phyloP scores from a whole-genome alignment of 2,888 invertebrate species.

The Periphyllus acericola region DNA sequence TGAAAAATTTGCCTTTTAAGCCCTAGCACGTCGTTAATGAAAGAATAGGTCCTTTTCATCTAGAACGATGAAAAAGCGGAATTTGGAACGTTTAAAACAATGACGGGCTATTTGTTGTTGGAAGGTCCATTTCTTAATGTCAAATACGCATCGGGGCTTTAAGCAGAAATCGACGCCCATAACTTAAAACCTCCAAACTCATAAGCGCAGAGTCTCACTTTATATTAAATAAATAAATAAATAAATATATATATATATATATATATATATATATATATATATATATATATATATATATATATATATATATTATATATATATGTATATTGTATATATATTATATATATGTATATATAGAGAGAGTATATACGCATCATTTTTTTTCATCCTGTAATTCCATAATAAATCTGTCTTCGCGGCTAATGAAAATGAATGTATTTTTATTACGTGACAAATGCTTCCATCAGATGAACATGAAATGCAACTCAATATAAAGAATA shows the following conservation, averaged over 20 bases:
- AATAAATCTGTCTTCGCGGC: constrained; percentile 39
- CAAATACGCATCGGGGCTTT: constrained; percentile 60
- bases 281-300: neutral
- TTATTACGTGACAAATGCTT: constrained; percentile 24
- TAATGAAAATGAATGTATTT: constrained; percentile 43
- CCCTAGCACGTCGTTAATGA: constrained; percentile 55
- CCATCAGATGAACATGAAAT: constrained; percentile 16
- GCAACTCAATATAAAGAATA: constrained; percentile 14
- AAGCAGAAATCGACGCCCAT: constrained; percentile 58
- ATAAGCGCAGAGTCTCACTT: constrained; percentile 40
- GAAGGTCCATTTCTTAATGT: constrained; percentile 60
- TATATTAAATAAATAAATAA: constrained; percentile 49
- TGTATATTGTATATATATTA: too few species aligned
- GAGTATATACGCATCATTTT: neutral
- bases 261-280: neutral
- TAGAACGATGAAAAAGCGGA: constrained; percentile 57
- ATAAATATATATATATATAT: too few species aligned
- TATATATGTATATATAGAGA: too few species aligned
- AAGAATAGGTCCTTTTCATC: constrained; percentile 57
- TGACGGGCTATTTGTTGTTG: constrained; percentile 58
- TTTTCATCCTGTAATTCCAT: constrained; percentile 25
- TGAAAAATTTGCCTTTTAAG: constrained; percentile 61
- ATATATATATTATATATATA: too few species aligned
- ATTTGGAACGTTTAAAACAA: constrained; percentile 61
- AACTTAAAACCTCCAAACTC: constrained; percentile 57